Evolutionary conservation across 64 coral and sea anemone genomes (phyloP), one percentile per base, ranked within the genome.

Genomic region (Porites australiensis): DNA sequence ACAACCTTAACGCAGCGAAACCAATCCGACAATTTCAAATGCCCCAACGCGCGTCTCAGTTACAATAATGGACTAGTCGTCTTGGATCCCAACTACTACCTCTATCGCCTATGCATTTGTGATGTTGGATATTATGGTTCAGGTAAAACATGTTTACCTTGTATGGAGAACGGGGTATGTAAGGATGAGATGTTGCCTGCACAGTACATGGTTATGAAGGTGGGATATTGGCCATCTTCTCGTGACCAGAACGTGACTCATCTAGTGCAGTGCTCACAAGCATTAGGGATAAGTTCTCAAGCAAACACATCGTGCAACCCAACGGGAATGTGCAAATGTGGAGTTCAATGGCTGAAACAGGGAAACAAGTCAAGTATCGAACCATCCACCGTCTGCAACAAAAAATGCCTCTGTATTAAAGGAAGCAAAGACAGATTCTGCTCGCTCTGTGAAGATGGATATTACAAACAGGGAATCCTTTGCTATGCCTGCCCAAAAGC

Each of bases 181-280:
- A 70, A 75, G 46, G 79, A 64, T 72, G 57, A 92, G 51, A 92
- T 61, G 57, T 44, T 53, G 70, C 23, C 70, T 44, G 70, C 27
- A 46, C 78, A 80, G 15, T 45, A 90, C 76, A 90, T 90, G 89
- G 71, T 70, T 13, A 81, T 90, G 64, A 65, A 90, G 13, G 64
- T 2, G 52, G 89, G 89, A n/a, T 82, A 72, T 58, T 90, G 89
- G 89, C 89, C 89, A 21, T 90, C 89, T 14, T 70, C 89, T 71
- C 50, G 69, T 19, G 78, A 67, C 20, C 78, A 52, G 48, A 90
- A 90, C 18, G 50, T 80, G 44, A 90, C 89, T 58, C 77, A 90
- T 82, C 89, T 90, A 2, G 89, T 90, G 50, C 48, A 70, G 57
- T 82, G 89, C 51, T 82, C 64, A 5, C 16, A 72, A 2, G 66